A percentile compares a stretch with the other conserved stretches of the same genome.
Evolutionary conservation across 2,113 vertebrate genomes (phyloP).

Genomic region (Seriola rivoliana): DNA sequence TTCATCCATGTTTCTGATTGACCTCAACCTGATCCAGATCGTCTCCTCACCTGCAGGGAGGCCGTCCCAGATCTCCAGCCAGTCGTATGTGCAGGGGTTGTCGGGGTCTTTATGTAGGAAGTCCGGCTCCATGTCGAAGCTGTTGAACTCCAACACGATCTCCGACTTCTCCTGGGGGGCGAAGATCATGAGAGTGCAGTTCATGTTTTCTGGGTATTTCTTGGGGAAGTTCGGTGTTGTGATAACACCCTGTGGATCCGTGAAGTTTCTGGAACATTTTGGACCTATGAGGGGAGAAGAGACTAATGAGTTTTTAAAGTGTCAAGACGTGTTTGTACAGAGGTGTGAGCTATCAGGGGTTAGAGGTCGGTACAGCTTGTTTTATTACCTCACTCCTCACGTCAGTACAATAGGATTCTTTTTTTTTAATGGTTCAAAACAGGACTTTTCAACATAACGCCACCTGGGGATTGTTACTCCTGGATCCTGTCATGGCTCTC

Average conservation of each 20-base stretch:
- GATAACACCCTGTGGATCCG: slow-evolving; percentile 89
- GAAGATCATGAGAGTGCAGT: slow-evolving; percentile 98
- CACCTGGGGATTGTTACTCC: too few relatives aligned
- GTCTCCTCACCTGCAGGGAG: slow-evolving; percentile 92
- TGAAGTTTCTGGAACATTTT: slow-evolving; percentile 96
- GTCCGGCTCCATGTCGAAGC: slow-evolving; percentile 91
- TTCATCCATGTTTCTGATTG: too few relatives aligned
- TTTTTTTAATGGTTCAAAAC: too few relatives aligned
- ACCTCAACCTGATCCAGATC: background rate
- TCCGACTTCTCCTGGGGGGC: slow-evolving; percentile 93
- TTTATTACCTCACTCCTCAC: too few relatives aligned
- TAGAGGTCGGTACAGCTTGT: too few relatives aligned
- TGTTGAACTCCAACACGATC: slow-evolving; percentile 96
- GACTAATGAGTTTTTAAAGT: too few relatives aligned
- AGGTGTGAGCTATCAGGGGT: too few relatives aligned
- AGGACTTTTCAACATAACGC: too few relatives aligned
- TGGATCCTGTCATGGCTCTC: too few relatives aligned
- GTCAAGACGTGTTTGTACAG: too few relatives aligned
- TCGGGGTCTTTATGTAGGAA: too few relatives aligned
- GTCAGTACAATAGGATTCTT: too few relatives aligned
- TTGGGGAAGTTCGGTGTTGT: slow-evolving; percentile 96
- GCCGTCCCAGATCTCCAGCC: slow-evolving; percentile 98
- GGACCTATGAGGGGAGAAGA: slow-evolving; percentile 83
- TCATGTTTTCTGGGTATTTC: slow-evolving; percentile 96
- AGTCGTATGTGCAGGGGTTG: slow-evolving; percentile 92